Conservation (phyloP, 2,797 vertebrate species). For the Xerus rutilus region DNA sequence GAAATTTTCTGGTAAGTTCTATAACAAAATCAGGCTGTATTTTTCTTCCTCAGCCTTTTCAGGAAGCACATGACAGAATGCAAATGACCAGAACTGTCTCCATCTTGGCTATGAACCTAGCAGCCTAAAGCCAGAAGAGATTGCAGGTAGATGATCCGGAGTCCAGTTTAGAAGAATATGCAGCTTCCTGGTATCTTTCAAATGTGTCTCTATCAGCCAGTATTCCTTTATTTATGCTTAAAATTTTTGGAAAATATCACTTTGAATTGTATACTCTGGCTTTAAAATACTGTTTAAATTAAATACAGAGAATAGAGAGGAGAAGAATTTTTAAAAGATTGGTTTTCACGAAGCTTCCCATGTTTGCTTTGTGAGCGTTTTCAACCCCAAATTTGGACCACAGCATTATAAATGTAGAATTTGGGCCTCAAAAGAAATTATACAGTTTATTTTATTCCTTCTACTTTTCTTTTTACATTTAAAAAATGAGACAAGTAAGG, state of each 20-base stretch:
- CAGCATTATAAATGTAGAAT: neutral
- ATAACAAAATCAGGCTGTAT: neutral
- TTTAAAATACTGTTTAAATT: slow-evolving; percentile 17
- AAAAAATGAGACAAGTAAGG: slow-evolving; percentile 2
- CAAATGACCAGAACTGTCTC: neutral
- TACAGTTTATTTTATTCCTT: neutral
- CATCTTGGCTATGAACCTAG: neutral
- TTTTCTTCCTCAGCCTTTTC: neutral
- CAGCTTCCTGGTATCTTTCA: neutral
- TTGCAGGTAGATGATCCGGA: neutral
- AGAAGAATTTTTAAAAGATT: neutral
- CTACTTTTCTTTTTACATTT: neutral
- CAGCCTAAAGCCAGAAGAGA: neutral
- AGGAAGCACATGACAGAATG: neutral
- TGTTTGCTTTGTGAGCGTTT: neutral
- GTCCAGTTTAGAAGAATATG: neutral
- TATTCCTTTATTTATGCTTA: neutral
- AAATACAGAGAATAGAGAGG: neutral
- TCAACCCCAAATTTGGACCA: neutral
- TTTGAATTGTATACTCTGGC: neutral
- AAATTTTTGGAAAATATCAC: neutral
- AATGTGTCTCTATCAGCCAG: neutral
- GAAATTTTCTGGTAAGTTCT: neutral
- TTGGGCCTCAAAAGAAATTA: neutral
- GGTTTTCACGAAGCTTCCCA: neutral